phyloP scores from a whole-genome alignment of 2,888 invertebrate species.

The Epinotia ramella region DNA sequence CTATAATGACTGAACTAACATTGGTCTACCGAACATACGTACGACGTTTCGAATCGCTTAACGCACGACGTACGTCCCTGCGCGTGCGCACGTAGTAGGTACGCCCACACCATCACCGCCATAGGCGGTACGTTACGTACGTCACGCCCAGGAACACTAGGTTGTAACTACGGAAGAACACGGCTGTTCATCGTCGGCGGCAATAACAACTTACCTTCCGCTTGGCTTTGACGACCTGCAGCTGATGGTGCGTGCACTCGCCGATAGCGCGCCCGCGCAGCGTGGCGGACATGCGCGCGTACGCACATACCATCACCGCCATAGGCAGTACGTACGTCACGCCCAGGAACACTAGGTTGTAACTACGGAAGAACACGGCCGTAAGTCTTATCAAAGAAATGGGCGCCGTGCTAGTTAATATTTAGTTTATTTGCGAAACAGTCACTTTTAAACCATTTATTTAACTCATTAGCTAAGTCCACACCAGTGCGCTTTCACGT shows the following conservation, averaged over 20 bases:
- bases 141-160: conserved; percentile 92
- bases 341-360: conserved; percentile 92
- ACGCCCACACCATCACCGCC: too few species aligned
- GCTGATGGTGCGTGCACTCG: conserved; percentile 93
- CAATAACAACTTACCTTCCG: conserved; percentile 87
- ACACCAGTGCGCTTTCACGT: too few species aligned
- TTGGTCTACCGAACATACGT: too few species aligned
- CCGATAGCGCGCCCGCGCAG: conserved; percentile 94
- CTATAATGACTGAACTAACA: too few species aligned
- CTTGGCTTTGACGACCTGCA: conserved; percentile 93
- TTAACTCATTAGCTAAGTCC: too few species aligned
- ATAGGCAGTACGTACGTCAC: conserved; percentile 94
- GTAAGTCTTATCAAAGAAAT: not conserved
- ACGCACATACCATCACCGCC: conserved; percentile 92
- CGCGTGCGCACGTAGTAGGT: too few species aligned
- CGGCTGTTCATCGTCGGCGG: not conserved
- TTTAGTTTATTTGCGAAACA: not conserved
- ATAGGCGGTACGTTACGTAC: conserved; percentile 84
- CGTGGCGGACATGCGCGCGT: conserved; percentile 92
- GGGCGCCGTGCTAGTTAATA: not conserved
- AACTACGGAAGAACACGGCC: conserved; percentile 82
- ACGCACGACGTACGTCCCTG: too few species aligned
- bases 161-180: conserved; percentile 89
- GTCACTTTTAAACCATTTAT: not conserved
- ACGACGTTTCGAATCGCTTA: too few species aligned